Base-by-base conservation (phyloP, 2,888 invertebrate species). In the Drosophila yooni region DNA sequence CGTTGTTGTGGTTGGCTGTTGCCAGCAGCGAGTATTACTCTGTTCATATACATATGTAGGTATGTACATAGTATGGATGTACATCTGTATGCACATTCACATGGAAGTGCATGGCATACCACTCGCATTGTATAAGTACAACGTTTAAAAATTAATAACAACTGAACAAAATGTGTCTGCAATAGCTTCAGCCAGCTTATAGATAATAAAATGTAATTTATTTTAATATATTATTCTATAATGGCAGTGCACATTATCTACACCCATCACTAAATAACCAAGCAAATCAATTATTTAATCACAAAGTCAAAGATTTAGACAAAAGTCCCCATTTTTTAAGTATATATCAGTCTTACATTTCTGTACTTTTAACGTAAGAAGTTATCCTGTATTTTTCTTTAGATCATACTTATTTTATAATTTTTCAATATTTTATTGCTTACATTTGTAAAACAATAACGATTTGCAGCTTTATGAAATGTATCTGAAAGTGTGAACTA, bases 1-100 rank as follows among this genome's bases (percentile, higher is more conserved):
- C 83, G 76, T 76, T 86, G 77, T 82, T 81, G 85, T 86, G 88
- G 83, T 88, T 85, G 83, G 83, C 74, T 79, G 78, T 71, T 85
- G 65, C 72, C 70, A 76, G 60, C 74, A 76, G 60, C 58, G 64
- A 60, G 51, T n/a, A 18, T 31, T 53, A 33, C 50, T 57, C 46
- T 46, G 31, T 36, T 62, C 46, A 57, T 52, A 51, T 50, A 52
- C 21, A 33, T 54, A 21, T 25, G 21, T 53, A 64, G 2, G 2
- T 34, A 52, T 27, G 8, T 46, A 57, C 36, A 53, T 50, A 21
- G 46, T 25, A 4, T 46, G 8, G 48, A 21, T 50, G 25, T 50
- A 27, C 40, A 36, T 56, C 33, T 27, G 21, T 38, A 48, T 27
- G 36, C 48, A 56, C 54, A 56, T 18, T 27, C 38, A 51, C 40